These are phyloP conservation scores for Serilophus lunatus DNA, from an alignment of 2,113 vertebrate species.

Conservation along the genomic window DNA sequence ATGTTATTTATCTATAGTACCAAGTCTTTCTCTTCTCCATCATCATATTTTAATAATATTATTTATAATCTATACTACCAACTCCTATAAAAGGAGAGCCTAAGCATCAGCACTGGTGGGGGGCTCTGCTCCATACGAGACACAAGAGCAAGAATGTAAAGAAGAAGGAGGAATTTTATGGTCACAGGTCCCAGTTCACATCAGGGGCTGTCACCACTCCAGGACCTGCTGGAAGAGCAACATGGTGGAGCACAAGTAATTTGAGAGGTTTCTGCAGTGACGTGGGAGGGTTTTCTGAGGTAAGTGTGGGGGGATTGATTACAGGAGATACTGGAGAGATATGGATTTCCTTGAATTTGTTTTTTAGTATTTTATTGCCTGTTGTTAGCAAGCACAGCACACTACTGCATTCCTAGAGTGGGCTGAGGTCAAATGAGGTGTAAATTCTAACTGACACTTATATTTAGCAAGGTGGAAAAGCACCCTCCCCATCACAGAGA, in stretches of 20 bases:
- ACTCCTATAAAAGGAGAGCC: not conserved
- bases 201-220: not conserved
- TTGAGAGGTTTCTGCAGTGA: not conserved
- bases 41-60: not conserved
- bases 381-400: not conserved
- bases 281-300: not conserved
- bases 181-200: not conserved
- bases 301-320: not conserved
- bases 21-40: fast-evolving
- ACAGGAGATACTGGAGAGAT: not conserved
- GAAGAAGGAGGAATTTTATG: not conserved
- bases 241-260: not conserved
- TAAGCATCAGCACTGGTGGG: not conserved
- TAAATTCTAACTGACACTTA: not conserved
- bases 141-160: not conserved
- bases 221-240: not conserved
- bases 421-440: not conserved
- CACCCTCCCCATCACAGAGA: not conserved
- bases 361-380: not conserved
- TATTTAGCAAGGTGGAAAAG: not conserved
- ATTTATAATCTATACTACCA: not conserved
- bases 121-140: not conserved
- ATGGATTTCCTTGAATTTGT: not conserved
- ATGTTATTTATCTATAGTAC: not conserved
- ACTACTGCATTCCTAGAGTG: not conserved